Evolutionary conservation across 2,888 invertebrate species (phyloP).

Genomic region (Agrochola litura): DNA sequence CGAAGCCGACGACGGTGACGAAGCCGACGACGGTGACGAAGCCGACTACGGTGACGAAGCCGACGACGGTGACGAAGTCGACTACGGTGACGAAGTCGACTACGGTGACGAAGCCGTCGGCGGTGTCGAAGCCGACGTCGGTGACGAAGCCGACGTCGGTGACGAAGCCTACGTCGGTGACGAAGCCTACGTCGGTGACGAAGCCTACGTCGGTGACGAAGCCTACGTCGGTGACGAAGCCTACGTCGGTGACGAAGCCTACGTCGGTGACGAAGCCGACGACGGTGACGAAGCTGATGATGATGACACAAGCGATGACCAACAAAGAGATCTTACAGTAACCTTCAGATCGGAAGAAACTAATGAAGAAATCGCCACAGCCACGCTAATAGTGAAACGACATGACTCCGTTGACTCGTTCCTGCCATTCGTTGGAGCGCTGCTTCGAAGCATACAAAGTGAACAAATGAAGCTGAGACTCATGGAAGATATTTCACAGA

Average conservation of each 20-base stretch:
- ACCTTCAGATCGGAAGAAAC: slow-evolving; percentile 19
- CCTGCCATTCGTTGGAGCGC: slow-evolving; percentile 29
- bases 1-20: slow-evolving; percentile 14
- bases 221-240: slow-evolving; percentile 22
- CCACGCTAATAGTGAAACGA: slow-evolving; percentile 13
- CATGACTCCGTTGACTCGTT: slow-evolving; percentile 36
- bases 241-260: slow-evolving; percentile 19
- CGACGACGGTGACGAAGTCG: slow-evolving; percentile 8
- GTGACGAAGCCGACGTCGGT: slow-evolving; percentile 20
- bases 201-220: slow-evolving; percentile 17
- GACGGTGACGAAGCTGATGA: slow-evolving; percentile 21
- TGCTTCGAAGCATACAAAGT: slow-evolving; percentile 34
- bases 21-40: slow-evolving; percentile 15
- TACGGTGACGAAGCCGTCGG: slow-evolving; percentile 21
- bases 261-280: slow-evolving; percentile 20
- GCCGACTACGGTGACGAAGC: slow-evolving; percentile 25
- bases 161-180: slow-evolving; percentile 16
- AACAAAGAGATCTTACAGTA: slow-evolving; percentile 11
- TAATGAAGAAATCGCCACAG: slow-evolving; percentile 14
- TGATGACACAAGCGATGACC: slow-evolving; percentile 5
- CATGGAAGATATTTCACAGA: slow-evolving; percentile 37
- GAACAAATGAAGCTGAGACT: slow-evolving; percentile 24
- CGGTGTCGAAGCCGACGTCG: no score
- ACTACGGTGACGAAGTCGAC: slow-evolving; percentile 20
- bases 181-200: slow-evolving; percentile 19